A percentile compares a stretch with the other conserved stretches of the same genome.
Conservation (phyloP, 2,113 vertebrate genomes). For the Bombycilla garrulus region DNA sequence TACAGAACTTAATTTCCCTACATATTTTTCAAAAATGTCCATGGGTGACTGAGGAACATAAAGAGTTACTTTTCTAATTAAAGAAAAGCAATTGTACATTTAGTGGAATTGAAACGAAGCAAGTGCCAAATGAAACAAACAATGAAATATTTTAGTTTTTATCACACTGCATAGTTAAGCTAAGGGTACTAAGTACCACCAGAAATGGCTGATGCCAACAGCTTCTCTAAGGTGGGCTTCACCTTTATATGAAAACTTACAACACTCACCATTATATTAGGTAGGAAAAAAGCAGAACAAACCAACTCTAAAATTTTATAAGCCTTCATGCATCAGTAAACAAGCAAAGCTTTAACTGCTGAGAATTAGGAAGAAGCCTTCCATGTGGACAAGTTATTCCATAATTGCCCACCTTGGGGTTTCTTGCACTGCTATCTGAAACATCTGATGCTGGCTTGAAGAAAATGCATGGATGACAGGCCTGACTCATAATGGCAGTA, state of each 20-base stretch:
- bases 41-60: background rate
- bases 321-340: background rate
- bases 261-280: background rate
- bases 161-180: background rate
- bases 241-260: background rate
- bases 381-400: background rate
- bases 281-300: background rate
- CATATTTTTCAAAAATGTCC: background rate
- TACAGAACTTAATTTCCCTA: background rate
- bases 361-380: background rate
- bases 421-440: background rate
- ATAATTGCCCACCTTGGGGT: conserved; percentile 1
- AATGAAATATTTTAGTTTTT: background rate
- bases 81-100: background rate
- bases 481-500: background rate
- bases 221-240: background rate
- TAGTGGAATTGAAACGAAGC: background rate
- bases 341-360: background rate
- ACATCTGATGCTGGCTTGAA: background rate
- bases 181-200: background rate
- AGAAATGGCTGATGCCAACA: background rate
- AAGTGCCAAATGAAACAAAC: background rate
- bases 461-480: background rate
- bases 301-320: background rate
- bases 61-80: background rate